Evolutionary conservation across 2,888 invertebrate genomes (phyloP).

Genomic region (Pseudeuparius sepicola): DNA sequence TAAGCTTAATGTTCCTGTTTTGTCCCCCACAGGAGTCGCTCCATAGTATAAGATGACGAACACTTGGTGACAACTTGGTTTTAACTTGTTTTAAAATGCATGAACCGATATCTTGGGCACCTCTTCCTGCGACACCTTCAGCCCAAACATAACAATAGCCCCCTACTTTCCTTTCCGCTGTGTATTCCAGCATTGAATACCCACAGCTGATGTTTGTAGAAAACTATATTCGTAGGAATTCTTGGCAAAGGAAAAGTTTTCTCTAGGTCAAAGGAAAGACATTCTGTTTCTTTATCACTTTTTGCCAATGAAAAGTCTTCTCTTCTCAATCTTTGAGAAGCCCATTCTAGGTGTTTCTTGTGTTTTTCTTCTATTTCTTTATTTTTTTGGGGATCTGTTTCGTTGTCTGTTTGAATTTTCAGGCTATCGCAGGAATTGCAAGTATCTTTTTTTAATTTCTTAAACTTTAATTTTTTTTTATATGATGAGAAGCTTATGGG

Average conservation of each 20-base stretch:
- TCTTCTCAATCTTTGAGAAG: conserved; percentile 12
- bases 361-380: conserved; percentile 10
- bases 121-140: conserved; percentile 25
- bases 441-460: no score
- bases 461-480: no score
- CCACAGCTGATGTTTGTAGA: conserved; percentile 28
- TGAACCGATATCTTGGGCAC: conserved; percentile 19
- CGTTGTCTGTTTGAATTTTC: conserved; percentile 9
- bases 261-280: conserved; percentile 37
- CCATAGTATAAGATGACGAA: conserved; percentile 19
- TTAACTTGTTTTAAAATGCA: conserved; percentile 17
- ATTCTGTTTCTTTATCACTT: conserved; percentile 29
- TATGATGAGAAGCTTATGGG: no score
- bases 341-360: conserved; percentile 5
- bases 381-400: conserved; percentile 6
- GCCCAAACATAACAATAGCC: conserved; percentile 20
- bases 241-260: conserved; percentile 17
- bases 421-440: no score
- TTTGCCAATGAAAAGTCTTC: conserved; percentile 13
- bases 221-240: conserved; percentile 22
- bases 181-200: conserved; percentile 25
- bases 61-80: conserved; percentile 13
- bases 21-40: conserved; percentile 21
- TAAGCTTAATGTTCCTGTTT: conserved; percentile 19
- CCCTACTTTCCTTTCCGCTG: conserved; percentile 16